Base-by-base conservation (phyloP, 53 echinoderm and acorn worm genomes). In the Crossaster papposus region DNA sequence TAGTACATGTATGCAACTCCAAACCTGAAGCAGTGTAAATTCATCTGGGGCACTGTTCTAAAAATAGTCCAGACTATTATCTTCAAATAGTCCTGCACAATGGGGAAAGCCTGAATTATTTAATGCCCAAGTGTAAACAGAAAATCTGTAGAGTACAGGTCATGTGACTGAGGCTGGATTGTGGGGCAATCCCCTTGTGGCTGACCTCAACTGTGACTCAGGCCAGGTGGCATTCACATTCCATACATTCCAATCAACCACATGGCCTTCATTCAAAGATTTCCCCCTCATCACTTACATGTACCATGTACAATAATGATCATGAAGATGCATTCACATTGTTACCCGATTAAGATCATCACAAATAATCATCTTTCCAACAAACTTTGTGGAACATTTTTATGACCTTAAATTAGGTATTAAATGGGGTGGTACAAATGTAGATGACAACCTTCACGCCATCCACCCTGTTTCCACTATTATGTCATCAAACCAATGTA, bases 81-180 rank as follows among this genome's bases (percentile, higher is more conserved):
- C 91, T 91, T 84, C 91, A 63, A 70, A 76, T 58, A 85, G 85
- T 70, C 73, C 36, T 75, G 44, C 84, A 91, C 91, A 91, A 91
- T 84, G 85, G 85, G 87, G 91, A 79, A 91, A 91, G 85, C 91
- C 85, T 84, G 85, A 91, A 84, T 91, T 84, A 91, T 91, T 91
- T 84, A 91, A 91, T 85, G 85, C 90, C 80, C 15, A 20, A 87
- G 87, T 76, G 87, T 87, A 87, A 87, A 87, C 87, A 87, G 62
- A 20, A 54, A 87, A 87, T 87, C 76, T 87, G 76, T 51, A 52
- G 54, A 85, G 85, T 85, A 53, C 51, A 63, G 72, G 72, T 87
- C 72, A 76, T 75, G 55, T 87, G 87, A 87, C 77, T 77, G 87
- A 63, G 77, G 75, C 14, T 74, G 44, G 85, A 72, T 87, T 87